Conservation (phyloP, 2,888 invertebrate species). For the Halictus ligatus region DNA sequence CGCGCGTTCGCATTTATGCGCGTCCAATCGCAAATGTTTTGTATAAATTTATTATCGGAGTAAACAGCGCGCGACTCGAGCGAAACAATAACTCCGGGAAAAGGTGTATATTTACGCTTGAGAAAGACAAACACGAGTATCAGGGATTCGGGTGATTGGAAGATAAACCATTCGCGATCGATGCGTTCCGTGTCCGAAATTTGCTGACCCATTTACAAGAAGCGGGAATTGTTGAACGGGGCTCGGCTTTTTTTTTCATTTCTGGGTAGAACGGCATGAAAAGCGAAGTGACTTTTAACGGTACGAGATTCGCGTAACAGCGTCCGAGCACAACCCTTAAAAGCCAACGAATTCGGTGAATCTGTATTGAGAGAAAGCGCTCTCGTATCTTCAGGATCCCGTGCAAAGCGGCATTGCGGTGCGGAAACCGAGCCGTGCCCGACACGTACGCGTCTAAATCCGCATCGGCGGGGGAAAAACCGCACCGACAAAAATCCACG, state of each 20-base stretch:
- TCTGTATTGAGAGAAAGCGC: constrained; percentile 28
- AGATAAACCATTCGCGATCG: not conserved
- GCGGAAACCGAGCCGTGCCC: constrained; percentile 56
- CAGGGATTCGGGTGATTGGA: not conserved
- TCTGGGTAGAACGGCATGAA: not conserved
- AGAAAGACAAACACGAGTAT: not conserved
- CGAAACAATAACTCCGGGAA: not conserved
- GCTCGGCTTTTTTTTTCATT: not conserved
- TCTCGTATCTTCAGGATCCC: constrained; percentile 40
- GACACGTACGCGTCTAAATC: constrained; percentile 62
- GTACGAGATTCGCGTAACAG: not conserved
- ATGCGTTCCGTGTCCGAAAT: not conserved
- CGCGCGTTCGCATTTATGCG: not conserved
- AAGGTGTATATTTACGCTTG: not conserved
- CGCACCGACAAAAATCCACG: constrained; percentile 48
- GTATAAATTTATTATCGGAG: not conserved
- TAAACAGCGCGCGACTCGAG: not conserved
- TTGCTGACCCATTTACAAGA: not conserved
- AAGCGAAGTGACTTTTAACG: constrained; percentile 1
- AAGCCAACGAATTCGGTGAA: constrained; percentile 29
- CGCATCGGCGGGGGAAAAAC: constrained; percentile 26
- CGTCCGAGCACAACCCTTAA: constrained; percentile 24
- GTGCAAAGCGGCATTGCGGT: constrained; percentile 34
- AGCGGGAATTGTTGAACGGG: not conserved
- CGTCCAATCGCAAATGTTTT: not conserved